These are phyloP conservation scores for Dicrurus megarhynchus DNA, from an alignment of 2,113 vertebrate species.

Conservation along the genomic window DNA sequence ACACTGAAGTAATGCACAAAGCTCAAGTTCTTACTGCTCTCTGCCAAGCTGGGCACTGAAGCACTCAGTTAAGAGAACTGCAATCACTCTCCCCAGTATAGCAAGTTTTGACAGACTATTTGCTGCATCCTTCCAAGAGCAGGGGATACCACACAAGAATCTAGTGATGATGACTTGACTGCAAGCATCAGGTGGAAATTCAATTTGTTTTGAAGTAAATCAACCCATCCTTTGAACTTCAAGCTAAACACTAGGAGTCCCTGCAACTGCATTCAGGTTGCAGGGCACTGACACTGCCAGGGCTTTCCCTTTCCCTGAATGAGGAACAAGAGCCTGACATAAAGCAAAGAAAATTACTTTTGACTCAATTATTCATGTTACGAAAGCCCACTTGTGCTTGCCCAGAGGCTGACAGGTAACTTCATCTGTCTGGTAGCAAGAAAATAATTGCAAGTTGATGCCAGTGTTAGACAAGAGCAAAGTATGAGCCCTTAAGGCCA, in stretches of 20 bases:
- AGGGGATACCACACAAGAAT: background rate
- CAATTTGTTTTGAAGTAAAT: background rate
- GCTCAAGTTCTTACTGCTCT: background rate
- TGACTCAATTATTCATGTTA: background rate
- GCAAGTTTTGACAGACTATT: background rate
- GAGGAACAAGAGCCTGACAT: background rate
- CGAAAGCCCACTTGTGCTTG: background rate
- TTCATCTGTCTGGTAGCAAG: background rate
- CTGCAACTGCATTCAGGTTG: background rate
- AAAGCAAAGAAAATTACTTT: background rate
- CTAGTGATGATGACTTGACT: background rate
- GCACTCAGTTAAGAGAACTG: background rate
- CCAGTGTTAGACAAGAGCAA: background rate
- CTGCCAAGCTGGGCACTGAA: background rate
- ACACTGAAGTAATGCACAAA: background rate
- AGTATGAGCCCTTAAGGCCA: background rate
- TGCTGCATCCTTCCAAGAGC: background rate
- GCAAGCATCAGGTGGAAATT: background rate
- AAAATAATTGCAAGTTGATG: conserved; percentile 25
- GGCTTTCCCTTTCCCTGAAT: background rate
- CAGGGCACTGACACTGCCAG: background rate
- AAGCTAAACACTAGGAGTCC: background rate
- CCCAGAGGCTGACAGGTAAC: conserved; percentile 7
- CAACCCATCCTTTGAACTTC: background rate
- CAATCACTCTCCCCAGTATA: background rate